A percentile compares a stretch with the other conserved stretches of the same genome.
Conservation (phyloP, 2,888 invertebrate genomes). For the Scaptomyza flava region DNA sequence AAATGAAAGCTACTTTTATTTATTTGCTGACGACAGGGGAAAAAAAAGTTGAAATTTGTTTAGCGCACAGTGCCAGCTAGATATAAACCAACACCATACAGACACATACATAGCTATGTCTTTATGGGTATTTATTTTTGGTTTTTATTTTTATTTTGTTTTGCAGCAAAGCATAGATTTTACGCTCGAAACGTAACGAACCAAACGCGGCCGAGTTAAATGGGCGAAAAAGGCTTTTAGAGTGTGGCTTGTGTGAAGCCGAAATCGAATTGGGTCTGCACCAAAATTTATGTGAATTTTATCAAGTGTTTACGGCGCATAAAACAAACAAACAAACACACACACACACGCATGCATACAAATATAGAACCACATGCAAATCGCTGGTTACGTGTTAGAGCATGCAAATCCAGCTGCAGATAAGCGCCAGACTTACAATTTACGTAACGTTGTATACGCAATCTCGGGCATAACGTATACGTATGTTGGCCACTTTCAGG, state of each 20-base stretch:
- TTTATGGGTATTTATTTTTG: conserved; percentile 60
- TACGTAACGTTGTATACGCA: conserved; percentile 32
- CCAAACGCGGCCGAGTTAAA: conserved; percentile 57
- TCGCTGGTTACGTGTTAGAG: conserved; percentile 44
- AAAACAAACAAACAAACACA: conserved; percentile 35
- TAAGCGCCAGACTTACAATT: conserved; percentile 28
- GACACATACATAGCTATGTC: conserved; percentile 2
- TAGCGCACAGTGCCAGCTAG: conserved; percentile 36
- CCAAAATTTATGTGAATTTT: conserved; percentile 76
- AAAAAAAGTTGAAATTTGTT: conserved; percentile 51
- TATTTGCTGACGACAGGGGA: conserved; percentile 9
- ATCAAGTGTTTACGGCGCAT: conserved; percentile 77
- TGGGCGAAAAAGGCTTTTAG: conserved; percentile 70
- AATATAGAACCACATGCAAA: conserved; percentile 27
- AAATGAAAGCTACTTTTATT: conserved; percentile 34
- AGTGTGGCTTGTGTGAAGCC: conserved; percentile 55
- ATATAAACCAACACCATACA: neutral
- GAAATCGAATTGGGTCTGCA: conserved; percentile 60
- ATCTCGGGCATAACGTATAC: conserved; percentile 41
- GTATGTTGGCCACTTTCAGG: conserved; percentile 22
- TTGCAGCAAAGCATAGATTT: conserved; percentile 50
- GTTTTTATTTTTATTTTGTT: conserved; percentile 18
- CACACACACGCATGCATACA: neutral
- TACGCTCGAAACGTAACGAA: conserved; percentile 57
- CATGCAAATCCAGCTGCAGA: conserved; percentile 56